Evolutionary conservation across 2,113 vertebrate species (phyloP).

Genomic region (Xiphophorus maculatus): DNA sequence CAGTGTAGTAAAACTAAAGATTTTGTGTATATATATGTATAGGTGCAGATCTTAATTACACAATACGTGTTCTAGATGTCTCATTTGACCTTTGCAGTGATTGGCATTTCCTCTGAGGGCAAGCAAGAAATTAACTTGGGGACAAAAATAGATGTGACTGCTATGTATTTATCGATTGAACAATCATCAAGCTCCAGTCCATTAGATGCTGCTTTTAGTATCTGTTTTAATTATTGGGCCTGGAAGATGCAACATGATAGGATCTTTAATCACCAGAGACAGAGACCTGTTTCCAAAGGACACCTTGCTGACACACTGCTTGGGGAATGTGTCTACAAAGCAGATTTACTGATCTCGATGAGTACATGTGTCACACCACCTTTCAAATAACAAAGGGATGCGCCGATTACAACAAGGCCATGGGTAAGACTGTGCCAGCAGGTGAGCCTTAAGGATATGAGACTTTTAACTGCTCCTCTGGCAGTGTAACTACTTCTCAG

Average conservation of each 20-base stretch:
- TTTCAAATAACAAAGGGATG: conserved; percentile 73
- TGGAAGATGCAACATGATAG: conserved; percentile 73
- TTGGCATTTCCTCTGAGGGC: conserved; percentile 56
- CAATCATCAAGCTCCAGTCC: conserved; percentile 78
- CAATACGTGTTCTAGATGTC: conserved; percentile 38
- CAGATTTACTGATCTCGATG: conserved; percentile 71
- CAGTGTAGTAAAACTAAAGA: no score
- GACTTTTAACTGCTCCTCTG: conserved; percentile 36
- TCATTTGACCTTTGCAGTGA: conserved; percentile 50
- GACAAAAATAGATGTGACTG: conserved; percentile 54
- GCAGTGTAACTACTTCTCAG: conserved; percentile 32
- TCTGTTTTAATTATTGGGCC: conserved; percentile 82
- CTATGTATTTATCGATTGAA: conserved; percentile 75
- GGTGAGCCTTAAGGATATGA: conserved; percentile 45
- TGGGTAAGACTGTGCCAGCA: conserved; percentile 58
- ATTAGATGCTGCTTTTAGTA: conserved; percentile 80
- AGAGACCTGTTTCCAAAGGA: conserved; percentile 72
- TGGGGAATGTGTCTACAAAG: conserved; percentile 67
- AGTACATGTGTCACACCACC: conserved; percentile 71
- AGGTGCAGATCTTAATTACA: conserved; percentile 9
- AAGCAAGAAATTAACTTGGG: conserved; percentile 62
- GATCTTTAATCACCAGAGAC: conserved; percentile 76
- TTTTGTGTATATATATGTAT: background rate
- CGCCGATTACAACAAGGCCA: conserved; percentile 70
- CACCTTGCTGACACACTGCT: conserved; percentile 76